These are phyloP conservation scores for Thymallus thymallus DNA, from an alignment of 2,113 vertebrate genomes.

Conservation along the genomic window DNA sequence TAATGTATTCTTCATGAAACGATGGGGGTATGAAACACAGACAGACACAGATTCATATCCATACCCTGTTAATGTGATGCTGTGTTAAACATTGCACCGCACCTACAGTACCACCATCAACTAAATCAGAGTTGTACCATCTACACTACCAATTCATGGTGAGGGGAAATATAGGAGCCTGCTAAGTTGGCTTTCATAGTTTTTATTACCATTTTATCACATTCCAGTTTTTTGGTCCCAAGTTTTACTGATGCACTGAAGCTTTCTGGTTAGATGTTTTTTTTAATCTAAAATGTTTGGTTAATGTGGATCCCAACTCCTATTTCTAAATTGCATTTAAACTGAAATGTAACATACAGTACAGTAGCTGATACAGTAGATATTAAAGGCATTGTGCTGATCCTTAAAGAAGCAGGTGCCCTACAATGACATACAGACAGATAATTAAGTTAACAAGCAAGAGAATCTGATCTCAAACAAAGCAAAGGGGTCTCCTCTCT, in stretches of 20 bases:
- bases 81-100: slow-evolving; percentile 51
- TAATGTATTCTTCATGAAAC: slow-evolving; percentile 56
- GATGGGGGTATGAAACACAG: slow-evolving; percentile 31
- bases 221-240: background rate
- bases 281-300: background rate
- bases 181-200: background rate
- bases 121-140: slow-evolving; percentile 20
- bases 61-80: slow-evolving; percentile 55
- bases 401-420: background rate
- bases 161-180: background rate
- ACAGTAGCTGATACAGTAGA: background rate
- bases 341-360: background rate
- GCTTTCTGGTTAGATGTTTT: background rate
- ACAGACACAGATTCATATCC: slow-evolving; percentile 14
- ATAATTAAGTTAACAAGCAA: slow-evolving; percentile 17
- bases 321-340: background rate
- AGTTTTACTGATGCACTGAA: background rate
- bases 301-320: background rate
- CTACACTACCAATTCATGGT: slow-evolving; percentile 29
- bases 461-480: background rate
- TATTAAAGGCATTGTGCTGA: background rate
- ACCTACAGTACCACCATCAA: slow-evolving; percentile 16
- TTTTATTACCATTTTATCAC: slow-evolving; percentile 21
- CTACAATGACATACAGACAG: background rate
- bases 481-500: background rate